Percentiles rank a stretch among this genome's conserved stretches.
Evolutionary conservation across 2,113 vertebrate species (phyloP).

Genomic region (Myotis yumanensis): DNA sequence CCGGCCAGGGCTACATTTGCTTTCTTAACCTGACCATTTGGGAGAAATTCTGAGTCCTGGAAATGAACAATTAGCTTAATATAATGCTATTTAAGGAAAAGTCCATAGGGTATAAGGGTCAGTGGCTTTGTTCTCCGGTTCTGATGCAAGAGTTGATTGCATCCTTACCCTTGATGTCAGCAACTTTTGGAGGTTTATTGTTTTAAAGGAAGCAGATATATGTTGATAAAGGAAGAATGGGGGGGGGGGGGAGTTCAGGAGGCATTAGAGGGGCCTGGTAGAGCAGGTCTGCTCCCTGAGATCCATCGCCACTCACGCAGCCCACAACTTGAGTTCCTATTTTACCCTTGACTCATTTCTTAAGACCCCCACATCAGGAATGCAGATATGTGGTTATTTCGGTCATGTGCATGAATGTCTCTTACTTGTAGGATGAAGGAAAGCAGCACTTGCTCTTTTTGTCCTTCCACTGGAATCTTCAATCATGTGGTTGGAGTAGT

Average conservation of each 20-base stretch:
- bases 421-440: not conserved
- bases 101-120: not conserved
- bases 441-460: not conserved
- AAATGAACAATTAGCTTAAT: not conserved
- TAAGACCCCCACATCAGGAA: not conserved
- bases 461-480: not conserved
- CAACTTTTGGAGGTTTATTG: not conserved
- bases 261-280: not conserved
- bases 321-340: not conserved
- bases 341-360: not conserved
- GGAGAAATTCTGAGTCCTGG: slow-evolving; percentile 11
- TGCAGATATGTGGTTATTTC: not conserved
- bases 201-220: not conserved
- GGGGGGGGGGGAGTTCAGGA: not conserved
- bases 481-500: not conserved
- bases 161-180: not conserved
- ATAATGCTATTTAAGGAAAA: not conserved
- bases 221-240: not conserved
- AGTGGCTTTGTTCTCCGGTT: not conserved
- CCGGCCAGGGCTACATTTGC: not conserved
- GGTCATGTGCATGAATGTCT: not conserved
- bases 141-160: not conserved
- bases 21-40: slow-evolving; percentile 6
- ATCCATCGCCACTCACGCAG: not conserved
- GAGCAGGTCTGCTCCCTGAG: not conserved